Conservation (phyloP, 2,888 invertebrate species). For the Anaspis maculata region DNA sequence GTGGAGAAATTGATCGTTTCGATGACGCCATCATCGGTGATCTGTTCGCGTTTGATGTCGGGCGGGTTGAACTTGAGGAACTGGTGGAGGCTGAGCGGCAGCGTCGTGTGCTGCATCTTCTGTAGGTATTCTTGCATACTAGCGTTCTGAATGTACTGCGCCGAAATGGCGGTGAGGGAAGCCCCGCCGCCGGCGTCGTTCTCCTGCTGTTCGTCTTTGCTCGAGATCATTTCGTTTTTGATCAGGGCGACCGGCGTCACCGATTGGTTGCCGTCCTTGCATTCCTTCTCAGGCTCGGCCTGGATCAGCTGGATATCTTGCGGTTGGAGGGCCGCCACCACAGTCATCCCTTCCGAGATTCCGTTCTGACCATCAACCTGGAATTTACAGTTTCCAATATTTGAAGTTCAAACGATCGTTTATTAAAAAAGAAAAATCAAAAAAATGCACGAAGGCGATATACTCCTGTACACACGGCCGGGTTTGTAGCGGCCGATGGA, state of each 20-base stretch:
- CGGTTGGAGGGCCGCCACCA: slow-evolving; percentile 58
- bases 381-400: too few relatives aligned
- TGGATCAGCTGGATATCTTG: slow-evolving; percentile 60
- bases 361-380: slow-evolving; percentile 43
- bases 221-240: slow-evolving; percentile 39
- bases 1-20: slow-evolving; percentile 43
- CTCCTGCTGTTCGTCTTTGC: slow-evolving; percentile 15
- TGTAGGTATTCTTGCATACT: slow-evolving; percentile 45
- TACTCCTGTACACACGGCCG: too few relatives aligned
- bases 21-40: slow-evolving; percentile 44
- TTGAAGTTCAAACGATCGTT: too few relatives aligned
- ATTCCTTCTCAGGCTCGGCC: slow-evolving; percentile 29
- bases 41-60: slow-evolving; percentile 47
- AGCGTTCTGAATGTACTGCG: slow-evolving; percentile 47
- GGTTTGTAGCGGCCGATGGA: too few relatives aligned
- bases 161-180: slow-evolving; percentile 43
- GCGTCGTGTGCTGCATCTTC: slow-evolving; percentile 39
- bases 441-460: too few relatives aligned
- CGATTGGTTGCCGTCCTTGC: slow-evolving; percentile 38
- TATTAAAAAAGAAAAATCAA: too few relatives aligned
- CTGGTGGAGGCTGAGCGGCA: slow-evolving; percentile 53
- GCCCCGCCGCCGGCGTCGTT: slow-evolving; percentile 25
- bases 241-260: slow-evolving; percentile 46
- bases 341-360: slow-evolving; percentile 55
- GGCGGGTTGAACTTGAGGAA: slow-evolving; percentile 52